These are phyloP conservation scores for Oncorhynchus clarkii DNA, from an alignment of 2,113 vertebrate species.

Conservation along the genomic window DNA sequence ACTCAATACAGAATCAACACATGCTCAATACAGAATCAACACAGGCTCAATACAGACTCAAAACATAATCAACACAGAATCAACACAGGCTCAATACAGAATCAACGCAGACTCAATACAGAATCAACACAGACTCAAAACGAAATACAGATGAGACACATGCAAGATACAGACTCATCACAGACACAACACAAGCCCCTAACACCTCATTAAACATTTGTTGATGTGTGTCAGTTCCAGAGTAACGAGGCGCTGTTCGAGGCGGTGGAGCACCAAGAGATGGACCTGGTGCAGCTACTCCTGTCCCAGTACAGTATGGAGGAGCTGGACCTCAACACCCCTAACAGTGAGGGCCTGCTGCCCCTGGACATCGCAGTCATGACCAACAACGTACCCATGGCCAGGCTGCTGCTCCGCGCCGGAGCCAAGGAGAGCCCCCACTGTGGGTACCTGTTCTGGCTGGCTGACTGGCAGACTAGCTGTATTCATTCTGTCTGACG, in stretches of 20 bases:
- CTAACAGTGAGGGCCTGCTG: slow-evolving; percentile 88
- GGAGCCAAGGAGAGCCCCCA: slow-evolving; percentile 91
- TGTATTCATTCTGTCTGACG: too few species aligned
- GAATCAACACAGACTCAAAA: background rate
- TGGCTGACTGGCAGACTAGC: too few species aligned
- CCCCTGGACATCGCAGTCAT: slow-evolving; percentile 90
- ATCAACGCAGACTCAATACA: background rate
- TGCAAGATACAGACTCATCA: background rate
- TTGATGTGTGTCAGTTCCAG: slow-evolving; percentile 74
- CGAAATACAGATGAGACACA: background rate
- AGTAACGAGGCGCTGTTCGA: slow-evolving; percentile 85
- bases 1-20: background rate
- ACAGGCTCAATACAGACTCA: background rate
- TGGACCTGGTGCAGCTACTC: slow-evolving; percentile 83
- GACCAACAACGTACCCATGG: slow-evolving; percentile 90
- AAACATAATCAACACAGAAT: too few species aligned
- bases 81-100: background rate
- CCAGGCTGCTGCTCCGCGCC: slow-evolving; percentile 80
- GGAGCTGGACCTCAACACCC: slow-evolving; percentile 90
- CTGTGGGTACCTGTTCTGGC: slow-evolving; percentile 75
- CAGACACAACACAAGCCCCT: background rate
- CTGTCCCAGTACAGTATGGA: slow-evolving; percentile 85
- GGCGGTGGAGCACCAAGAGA: slow-evolving; percentile 88
- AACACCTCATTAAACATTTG: background rate
- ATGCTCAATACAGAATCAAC: background rate